A percentile compares a stretch with the other conserved stretches of the same genome.
Evolutionary conservation across 2,113 vertebrate genomes (phyloP).

Genomic region (Daphoenositta chrysoptera): DNA sequence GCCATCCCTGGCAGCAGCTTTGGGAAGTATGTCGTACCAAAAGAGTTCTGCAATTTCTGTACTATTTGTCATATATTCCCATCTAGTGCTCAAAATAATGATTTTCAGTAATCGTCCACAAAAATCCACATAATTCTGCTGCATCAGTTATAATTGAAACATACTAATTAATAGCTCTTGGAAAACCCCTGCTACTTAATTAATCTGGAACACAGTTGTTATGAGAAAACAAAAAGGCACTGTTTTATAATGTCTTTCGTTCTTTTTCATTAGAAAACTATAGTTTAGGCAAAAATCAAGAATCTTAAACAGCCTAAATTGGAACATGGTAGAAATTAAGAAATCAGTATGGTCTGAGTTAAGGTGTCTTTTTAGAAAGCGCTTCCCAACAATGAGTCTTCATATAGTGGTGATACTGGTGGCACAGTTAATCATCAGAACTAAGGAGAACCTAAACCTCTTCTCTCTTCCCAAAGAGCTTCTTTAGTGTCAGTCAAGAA

Average conservation of each 20-base stretch:
- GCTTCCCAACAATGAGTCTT: neutral
- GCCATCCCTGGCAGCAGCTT: neutral
- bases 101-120: neutral
- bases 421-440: neutral
- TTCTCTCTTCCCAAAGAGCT: neutral
- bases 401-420: neutral
- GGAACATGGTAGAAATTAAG: neutral
- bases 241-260: neutral
- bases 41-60: neutral
- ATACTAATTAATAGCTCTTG: conserved; percentile 25
- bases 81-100: neutral
- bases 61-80: neutral
- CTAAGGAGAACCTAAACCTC: neutral
- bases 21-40: neutral
- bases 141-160: conserved; percentile 17
- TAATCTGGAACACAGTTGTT: neutral
- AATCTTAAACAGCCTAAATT: neutral
- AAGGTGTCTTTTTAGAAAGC: neutral
- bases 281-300: neutral
- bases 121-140: neutral
- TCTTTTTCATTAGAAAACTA: neutral
- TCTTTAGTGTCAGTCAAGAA: neutral
- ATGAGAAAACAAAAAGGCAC: neutral
- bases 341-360: neutral
- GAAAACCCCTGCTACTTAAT: neutral